Base-by-base conservation (phyloP, 2,113 vertebrate species). In the Solea solea region DNA sequence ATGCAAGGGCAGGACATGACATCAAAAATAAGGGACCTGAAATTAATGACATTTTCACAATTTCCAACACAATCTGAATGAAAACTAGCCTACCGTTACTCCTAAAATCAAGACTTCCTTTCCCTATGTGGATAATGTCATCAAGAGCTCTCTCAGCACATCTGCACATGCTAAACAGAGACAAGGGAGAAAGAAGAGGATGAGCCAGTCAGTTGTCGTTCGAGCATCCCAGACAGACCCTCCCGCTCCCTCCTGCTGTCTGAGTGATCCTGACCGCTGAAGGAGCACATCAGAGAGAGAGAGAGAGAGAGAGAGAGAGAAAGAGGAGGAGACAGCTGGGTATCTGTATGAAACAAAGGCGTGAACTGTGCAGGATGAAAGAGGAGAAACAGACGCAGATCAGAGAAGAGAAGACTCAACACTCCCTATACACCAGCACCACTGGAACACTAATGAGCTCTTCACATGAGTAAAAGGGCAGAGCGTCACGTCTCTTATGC, bases 201-300 rank as follows among this genome's bases (percentile, higher is more conserved):
- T 10, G 69, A 83, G 62, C 28, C 63, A 81, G 58, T 44, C 79
- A 51, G 15, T 62, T 5, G 41, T 54, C 75, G 66, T 77, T 8
- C 76, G 8, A 62, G 50, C 5, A 15, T n/a, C 56, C 70, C 86
- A 88, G 81, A 82, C 83, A 49, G 67, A 72, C 54, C 49, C 62
- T 78, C 60, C 21, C 70, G 64, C 65, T 71, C 42, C 81, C 73
- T 73, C 72, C 67, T 42, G 55, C 78, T 57, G 75, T 80, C 80
- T 83, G 81, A 72, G 16, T 7, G 52, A 80, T 80, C 48, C 60
- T 72, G 78, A 77, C 71, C 63, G 74, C 72, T 82, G 82, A 73
- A 69, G 55, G 66, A 69, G 72, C 60, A 71, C 69, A 48, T 51
- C 70, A 54, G 64, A 48, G 53, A 28, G 8, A 59, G 42, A 44